Percentiles rank a stretch among this genome's conserved stretches.
These are phyloP conservation scores for Lepeophtheirus nordmannii DNA, from an alignment of 2,888 invertebrate species.

Conservation along the genomic window DNA sequence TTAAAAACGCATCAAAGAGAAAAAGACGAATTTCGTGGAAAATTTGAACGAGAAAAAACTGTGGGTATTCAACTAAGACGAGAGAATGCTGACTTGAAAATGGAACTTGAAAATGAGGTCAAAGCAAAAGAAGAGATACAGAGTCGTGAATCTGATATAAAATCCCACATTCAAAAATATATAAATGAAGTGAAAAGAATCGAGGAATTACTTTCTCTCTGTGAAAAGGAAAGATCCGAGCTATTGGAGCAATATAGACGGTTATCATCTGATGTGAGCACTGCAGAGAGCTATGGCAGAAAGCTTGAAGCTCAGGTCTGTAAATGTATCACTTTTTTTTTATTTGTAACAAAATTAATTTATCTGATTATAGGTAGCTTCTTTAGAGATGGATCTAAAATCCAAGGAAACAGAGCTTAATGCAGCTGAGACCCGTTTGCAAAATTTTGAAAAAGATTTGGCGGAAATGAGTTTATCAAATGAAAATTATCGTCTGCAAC, in stretches of 20 bases:
- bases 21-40: not conserved
- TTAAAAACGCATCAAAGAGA: not conserved
- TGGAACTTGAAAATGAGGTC: not conserved
- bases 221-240: constrained; percentile 22
- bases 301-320: constrained; percentile 10
- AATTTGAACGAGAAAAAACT: not conserved
- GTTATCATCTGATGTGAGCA: constrained; percentile 13
- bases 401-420: constrained; percentile 5
- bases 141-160: constrained; percentile 11
- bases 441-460: constrained; percentile 7
- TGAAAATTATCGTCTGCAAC: constrained; percentile 12
- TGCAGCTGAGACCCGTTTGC: not conserved
- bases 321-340: not conserved
- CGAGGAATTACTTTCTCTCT: constrained; percentile 23
- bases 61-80: not conserved
- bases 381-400: not conserved
- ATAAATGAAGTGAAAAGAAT: constrained; percentile 24
- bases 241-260: constrained; percentile 22
- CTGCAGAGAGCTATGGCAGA: not conserved
- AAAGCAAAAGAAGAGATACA: constrained; percentile 9
- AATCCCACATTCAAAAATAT: constrained; percentile 17
- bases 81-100: not conserved
- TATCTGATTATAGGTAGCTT: not conserved
- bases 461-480: constrained; percentile 8
- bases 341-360: not conserved